Base-by-base conservation (phyloP, 2,888 invertebrate genomes). In the Ctenicera cuprea region DNA sequence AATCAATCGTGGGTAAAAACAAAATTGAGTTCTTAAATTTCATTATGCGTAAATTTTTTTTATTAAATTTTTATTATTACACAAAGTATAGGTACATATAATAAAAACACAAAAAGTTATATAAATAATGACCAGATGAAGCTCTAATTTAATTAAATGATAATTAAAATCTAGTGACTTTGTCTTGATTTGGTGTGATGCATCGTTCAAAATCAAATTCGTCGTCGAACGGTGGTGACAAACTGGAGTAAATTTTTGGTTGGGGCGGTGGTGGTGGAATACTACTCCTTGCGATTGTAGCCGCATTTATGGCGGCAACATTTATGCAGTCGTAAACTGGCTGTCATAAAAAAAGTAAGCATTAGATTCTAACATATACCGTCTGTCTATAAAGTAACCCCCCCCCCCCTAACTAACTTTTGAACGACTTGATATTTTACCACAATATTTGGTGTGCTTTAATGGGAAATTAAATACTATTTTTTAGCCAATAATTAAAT, bases 251-350 rank as follows among this genome's bases (percentile, higher is more conserved):
- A 45, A 85, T 76, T 65, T 85, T 83, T 3, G 83, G 82, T 22
- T 82, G 82, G 50, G 82, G 84, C 11, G 75, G 77, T 3, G 61
- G 74, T 7, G 73, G 69, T 14, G 69, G 63, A 14, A 54, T 48
- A 18, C 57, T 43, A n/a, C 59, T 52, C 37, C 64, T 20, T n/a
- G 65, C 50, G 14, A 61, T 67, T 26, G 54, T 16, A n/a, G 63
- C 70, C 9, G 73, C 85, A 65, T 85, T 86, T 54, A 87, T 85
- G 3, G 87, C 84, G 64, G 90, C 89, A 63, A 90, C 87, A 82
- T 90, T 90, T 0, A 90, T 89, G 79, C 90, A 90, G 82, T 90
- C 90, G 75, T 90, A 90, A 54, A 90, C 88, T 48, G 89, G 89
- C 90, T 90, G n/a, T n/a, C n/a, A 77, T 50, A 85, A 83, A 80